phyloP scores from a whole-genome alignment of 2,113 vertebrate genomes.

The Ceyx margarethae region DNA sequence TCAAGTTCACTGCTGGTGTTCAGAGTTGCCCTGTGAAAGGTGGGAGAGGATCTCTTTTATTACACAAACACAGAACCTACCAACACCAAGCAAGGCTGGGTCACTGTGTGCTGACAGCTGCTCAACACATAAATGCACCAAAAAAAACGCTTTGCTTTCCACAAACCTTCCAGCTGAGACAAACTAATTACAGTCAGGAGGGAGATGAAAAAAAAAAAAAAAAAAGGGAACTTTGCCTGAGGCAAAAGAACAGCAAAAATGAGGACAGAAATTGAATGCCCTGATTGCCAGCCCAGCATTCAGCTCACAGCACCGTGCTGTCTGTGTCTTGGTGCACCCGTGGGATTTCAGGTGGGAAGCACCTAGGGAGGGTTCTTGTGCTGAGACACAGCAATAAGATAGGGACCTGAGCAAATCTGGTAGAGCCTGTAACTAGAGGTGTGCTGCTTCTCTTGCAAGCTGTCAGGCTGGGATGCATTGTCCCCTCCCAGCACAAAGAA shows the following conservation, averaged over 20 bases:
- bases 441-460: neutral
- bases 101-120: neutral
- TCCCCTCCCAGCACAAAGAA: neutral
- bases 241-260: neutral
- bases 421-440: neutral
- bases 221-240: neutral
- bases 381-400: rapidly evolving
- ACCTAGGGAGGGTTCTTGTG: neutral
- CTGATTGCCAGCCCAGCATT: neutral
- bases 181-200: neutral
- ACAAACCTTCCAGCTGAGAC: neutral
- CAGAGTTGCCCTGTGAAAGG: neutral
- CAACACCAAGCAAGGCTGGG: neutral
- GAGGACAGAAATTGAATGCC: neutral
- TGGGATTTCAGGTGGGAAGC: neutral
- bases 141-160: neutral
- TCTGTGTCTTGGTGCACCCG: neutral
- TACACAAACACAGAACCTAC: neutral
- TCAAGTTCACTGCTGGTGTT: neutral
- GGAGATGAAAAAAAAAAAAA: neutral
- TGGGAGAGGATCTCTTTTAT: neutral
- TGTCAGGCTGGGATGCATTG: neutral
- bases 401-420: neutral
- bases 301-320: no score
- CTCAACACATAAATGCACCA: neutral